Base-by-base conservation (phyloP, 2,113 vertebrate species). In the Mustela lutreola region DNA sequence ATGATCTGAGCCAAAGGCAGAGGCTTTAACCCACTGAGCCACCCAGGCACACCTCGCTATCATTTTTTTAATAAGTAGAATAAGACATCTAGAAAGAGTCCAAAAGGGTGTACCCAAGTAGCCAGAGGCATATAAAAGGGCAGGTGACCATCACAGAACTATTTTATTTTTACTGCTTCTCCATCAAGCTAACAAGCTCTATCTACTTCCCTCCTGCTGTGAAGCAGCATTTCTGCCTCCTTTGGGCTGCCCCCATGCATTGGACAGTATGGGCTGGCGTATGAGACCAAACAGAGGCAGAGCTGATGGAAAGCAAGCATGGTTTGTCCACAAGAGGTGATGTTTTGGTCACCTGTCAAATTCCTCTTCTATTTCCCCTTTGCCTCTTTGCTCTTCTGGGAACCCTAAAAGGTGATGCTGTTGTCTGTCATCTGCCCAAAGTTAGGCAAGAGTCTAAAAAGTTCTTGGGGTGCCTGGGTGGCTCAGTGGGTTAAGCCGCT, bases 391-490 rank as follows among this genome's bases (percentile, higher is more conserved):
- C n/a, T 3, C 76, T 60, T 16, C 39, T 75, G n/a, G 63, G 24
- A 31, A 36, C 18, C 33, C 65, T 82, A 7, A 21, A 5, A 28
- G 10, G 65, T 4, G 2, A 4, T 2, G 11, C 11, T 31, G 19
- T 12, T 31, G 2, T 48, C 4, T 65, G 15, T 42, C 62, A 21
- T 58, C 75, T 26, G 9, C 50, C 71, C 79, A n/a, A 80, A 87
- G 56, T 36, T 75, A 93, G 45, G 21, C 14, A 63, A 60, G 60
- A 83, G 33, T 67, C 50, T 60, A 45, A 60, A 94, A 71, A 86
- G 81, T 70, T 53, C 39, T 28, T 39, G 36, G 36, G 36, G 36
- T 36, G 36, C 36, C 36, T 36, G 36, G 36, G 36, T 36, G 36
- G 36, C 36, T 36, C 36, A 36, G 36, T 36, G 36, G 36, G 36